A percentile compares a stretch with the other conserved stretches of the same genome.
Conservation (phyloP, 2,888 invertebrate genomes). For the Torymus aiolomorphi region DNA sequence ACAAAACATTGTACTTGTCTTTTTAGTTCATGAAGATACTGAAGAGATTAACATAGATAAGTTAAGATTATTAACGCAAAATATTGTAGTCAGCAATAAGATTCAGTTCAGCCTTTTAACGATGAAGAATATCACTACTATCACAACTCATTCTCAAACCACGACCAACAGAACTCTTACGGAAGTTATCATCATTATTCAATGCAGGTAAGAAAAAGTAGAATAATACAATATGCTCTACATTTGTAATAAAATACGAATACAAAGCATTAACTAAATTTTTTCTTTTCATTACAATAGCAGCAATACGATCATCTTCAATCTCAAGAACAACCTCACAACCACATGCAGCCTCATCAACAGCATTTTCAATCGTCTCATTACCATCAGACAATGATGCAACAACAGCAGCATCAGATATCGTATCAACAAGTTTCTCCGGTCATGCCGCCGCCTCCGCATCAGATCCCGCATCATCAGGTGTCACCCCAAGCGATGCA, state of each 20-base stretch:
- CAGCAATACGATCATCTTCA: conserved; percentile 73
- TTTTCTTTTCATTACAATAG: conserved; percentile 54
- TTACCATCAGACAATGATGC: conserved; percentile 69
- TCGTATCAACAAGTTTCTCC: conserved; percentile 71
- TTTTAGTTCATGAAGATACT: conserved; percentile 81
- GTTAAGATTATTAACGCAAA: conserved; percentile 72
- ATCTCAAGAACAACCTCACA: conserved; percentile 72
- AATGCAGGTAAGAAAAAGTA: conserved; percentile 64
- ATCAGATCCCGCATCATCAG: conserved; percentile 61
- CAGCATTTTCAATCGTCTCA: conserved; percentile 60
- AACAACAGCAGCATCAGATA: conserved; percentile 69
- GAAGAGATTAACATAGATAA: conserved; percentile 67
- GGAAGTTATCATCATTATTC: conserved; percentile 70
- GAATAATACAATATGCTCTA: not conserved
- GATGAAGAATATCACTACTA: conserved; percentile 73
- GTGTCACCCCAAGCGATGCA: conserved; percentile 71
- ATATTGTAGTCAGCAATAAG: conserved; percentile 68
- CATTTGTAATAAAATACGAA: not conserved
- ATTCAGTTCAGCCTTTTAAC: conserved; percentile 68
- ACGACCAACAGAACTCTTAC: conserved; percentile 68
- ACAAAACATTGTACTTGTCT: conserved; percentile 22
- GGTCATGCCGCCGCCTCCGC: conserved; percentile 60
- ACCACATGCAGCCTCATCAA: conserved; percentile 75
- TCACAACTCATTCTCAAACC: conserved; percentile 65
- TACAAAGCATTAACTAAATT: not conserved